Percentiles rank a stretch among this genome's conserved stretches.
Conservation (phyloP, 2,888 invertebrate species). For the Watsonalla binaria region DNA sequence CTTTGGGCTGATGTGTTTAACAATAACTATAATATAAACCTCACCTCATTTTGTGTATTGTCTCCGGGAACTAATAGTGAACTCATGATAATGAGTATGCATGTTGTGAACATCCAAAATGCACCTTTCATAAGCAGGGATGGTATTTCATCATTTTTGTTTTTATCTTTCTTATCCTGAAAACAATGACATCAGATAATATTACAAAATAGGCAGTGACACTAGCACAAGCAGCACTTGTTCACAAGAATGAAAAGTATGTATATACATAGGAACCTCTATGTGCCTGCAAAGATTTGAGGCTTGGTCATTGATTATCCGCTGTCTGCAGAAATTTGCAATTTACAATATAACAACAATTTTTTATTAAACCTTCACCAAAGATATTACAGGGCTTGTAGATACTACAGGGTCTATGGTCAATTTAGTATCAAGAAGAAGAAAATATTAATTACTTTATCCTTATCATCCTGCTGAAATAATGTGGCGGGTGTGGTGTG, state of each 20-base stretch:
- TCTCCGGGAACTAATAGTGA: slow-evolving; percentile 84
- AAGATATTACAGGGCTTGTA: too few relatives aligned
- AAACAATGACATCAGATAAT: slow-evolving; percentile 12
- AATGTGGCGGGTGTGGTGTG: slow-evolving; percentile 41
- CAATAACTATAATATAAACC: background rate
- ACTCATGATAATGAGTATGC: slow-evolving; percentile 85
- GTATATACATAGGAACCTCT: too few relatives aligned
- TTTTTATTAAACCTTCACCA: too few relatives aligned
- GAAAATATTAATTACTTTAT: slow-evolving; percentile 34
- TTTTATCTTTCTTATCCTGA: slow-evolving; percentile 56
- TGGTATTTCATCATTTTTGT: slow-evolving; percentile 81
- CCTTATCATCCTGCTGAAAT: slow-evolving; percentile 37
- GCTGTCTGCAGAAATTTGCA: too few relatives aligned
- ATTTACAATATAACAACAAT: too few relatives aligned
- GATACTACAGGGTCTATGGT: too few relatives aligned
- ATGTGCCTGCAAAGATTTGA: too few relatives aligned
- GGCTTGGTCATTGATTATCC: too few relatives aligned
- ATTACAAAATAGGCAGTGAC: background rate
- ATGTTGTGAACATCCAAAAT: slow-evolving; percentile 89
- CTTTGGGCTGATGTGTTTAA: background rate
- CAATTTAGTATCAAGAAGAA: too few relatives aligned
- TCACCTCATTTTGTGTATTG: slow-evolving; percentile 86
- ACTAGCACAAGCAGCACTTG: too few relatives aligned
- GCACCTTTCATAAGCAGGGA: slow-evolving; percentile 86
- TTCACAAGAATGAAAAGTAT: too few relatives aligned